phyloP scores from a whole-genome alignment of 2,888 invertebrate species.

The Hirtodrosophila histrioides region DNA sequence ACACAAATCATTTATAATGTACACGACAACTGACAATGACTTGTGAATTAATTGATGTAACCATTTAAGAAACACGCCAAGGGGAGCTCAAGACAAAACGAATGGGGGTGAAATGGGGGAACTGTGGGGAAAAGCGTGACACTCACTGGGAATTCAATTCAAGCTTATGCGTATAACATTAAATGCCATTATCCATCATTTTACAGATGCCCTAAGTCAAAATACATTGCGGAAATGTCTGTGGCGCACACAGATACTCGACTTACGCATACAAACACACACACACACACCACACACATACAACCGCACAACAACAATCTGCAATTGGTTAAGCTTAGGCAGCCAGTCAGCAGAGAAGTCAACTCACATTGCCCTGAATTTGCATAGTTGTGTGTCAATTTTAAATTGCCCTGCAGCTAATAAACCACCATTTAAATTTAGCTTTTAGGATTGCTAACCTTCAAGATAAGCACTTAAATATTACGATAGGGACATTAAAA shows the following conservation, averaged over 20 bases:
- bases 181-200: conserved; percentile 77
- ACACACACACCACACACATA: neutral
- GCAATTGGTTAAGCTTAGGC: neutral
- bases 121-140: neutral
- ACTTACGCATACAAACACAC: conserved; percentile 5
- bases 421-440: no score
- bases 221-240: conserved; percentile 69
- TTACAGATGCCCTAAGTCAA: conserved; percentile 65
- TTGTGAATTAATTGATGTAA: conserved; percentile 75
- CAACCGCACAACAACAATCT: neutral
- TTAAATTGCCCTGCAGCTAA: neutral
- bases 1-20: conserved; percentile 76
- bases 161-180: conserved; percentile 50
- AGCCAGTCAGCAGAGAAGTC: conserved; percentile 1
- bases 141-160: conserved; percentile 44
- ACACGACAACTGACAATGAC: conserved; percentile 75
- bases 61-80: conserved; percentile 57
- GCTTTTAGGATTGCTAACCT: no score
- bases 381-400: conserved; percentile 2
- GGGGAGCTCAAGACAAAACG: conserved; percentile 5
- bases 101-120: conserved; percentile 1
- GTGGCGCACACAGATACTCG: conserved; percentile 33
- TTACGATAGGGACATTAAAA: no score
- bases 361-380: conserved; percentile 2
- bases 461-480: no score